These are phyloP conservation scores for Eira barbara DNA, from an alignment of 2,113 vertebrate species.

Conservation along the genomic window DNA sequence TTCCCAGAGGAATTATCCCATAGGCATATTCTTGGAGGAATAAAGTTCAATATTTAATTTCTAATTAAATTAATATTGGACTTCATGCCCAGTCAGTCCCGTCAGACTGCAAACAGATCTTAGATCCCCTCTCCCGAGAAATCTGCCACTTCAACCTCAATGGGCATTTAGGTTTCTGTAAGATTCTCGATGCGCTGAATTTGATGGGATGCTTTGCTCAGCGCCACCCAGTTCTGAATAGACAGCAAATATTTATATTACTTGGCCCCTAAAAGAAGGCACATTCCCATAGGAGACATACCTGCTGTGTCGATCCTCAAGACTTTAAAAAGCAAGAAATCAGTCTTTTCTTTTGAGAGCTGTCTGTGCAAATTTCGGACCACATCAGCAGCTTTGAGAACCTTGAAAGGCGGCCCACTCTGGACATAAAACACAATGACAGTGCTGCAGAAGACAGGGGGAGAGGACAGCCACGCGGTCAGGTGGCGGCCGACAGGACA, in stretches of 20 bases:
- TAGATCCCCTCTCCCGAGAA: neutral
- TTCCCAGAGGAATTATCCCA: neutral
- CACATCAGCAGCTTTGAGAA: slow-evolving; percentile 84
- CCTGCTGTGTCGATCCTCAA: slow-evolving; percentile 90
- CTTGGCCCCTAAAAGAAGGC: rapidly evolving
- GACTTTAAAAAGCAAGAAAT: slow-evolving; percentile 91
- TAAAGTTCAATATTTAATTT: neutral
- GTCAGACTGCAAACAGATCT: neutral
- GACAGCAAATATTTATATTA: neutral
- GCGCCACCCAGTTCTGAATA: neutral
- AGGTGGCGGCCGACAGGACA: rapidly evolving
- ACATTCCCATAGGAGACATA: slow-evolving; percentile 69
- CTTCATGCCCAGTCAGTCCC: neutral
- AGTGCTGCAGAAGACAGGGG: slow-evolving; percentile 82
- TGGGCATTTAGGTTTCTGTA: neutral
- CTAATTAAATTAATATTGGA: neutral
- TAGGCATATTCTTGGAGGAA: neutral
- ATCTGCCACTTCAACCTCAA: neutral
- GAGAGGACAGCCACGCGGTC: neutral
- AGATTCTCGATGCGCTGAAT: neutral
- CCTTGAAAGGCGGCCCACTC: slow-evolving; percentile 78
- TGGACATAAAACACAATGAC: slow-evolving; percentile 88
- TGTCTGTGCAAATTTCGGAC: slow-evolving; percentile 82
- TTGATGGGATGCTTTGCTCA: neutral
- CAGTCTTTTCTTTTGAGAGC: slow-evolving; percentile 88